Base-by-base conservation (phyloP, 2,888 invertebrate genomes). In the Leptopilina myrica region DNA sequence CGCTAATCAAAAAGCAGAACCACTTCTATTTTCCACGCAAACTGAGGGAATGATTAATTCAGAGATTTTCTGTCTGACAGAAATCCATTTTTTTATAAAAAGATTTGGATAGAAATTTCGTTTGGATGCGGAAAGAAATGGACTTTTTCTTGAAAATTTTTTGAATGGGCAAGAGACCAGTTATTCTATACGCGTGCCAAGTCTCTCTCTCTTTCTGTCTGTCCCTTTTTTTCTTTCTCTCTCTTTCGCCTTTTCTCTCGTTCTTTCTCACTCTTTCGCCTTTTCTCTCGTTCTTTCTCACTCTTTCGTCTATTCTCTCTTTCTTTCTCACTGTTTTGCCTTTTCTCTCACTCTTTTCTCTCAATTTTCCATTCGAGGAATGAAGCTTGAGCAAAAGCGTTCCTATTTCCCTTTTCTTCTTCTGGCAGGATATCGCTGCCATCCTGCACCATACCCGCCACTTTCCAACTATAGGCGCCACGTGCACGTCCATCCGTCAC, bases 151-250 rank as follows among this genome's bases (percentile, higher is more conserved):
- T 49, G 49, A 20, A 46, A 49, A 53, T 53, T 53, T 20, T 69
- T 69, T 49, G 73, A 33, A 14, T 14, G 49, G 43, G 49, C 8
- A 15, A 56, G 11, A 56, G 14, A n/a, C 33, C 5, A 9, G 56
- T 33, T 73, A 88, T 87, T 87, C 89, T 85, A 87, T 86, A 88
- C 88, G 89, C 90, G 88, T 89, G 89, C 90, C 90, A 90, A 89
- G 84, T 89, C 84, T 75, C 69, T 49, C n/a, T 65, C 15, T 78
- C 56, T 76, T n/a, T n/a, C n/a, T n/a, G n/a, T n/a, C 20, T 20
- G 20, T 20, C 20, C 20, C 77, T 56, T 33, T 33, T 5, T 33
- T 33, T 33, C 33, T 5, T 33, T 33, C 33, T 33, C 33, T 2
- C 2, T 33, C 33, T 33, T 33, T 1, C 33, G 1, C 3, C 33